Percentiles rank a stretch among this genome's conserved stretches.
Conservation (phyloP, 2,888 invertebrate genomes). For the Heteromyza rotundicornis region DNA sequence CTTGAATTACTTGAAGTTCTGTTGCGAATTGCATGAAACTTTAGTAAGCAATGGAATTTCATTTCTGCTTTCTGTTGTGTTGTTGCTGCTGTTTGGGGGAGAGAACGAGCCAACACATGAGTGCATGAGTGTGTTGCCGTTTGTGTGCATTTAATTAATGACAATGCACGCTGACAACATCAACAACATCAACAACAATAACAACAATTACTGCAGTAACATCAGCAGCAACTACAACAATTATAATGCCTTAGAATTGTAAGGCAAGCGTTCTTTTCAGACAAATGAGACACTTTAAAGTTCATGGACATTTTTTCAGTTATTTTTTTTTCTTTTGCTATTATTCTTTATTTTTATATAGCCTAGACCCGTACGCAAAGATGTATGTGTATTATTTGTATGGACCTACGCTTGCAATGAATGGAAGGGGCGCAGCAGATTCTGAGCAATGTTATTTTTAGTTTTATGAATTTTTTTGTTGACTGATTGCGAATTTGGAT, state of each 20-base stretch:
- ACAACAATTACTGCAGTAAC: conserved; percentile 18
- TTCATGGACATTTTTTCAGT: conserved; percentile 4
- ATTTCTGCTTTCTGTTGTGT: too few relatives aligned
- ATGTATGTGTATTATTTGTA: too few relatives aligned
- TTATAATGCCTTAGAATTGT: background rate
- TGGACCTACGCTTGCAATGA: too few relatives aligned
- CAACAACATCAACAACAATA: conserved; percentile 37
- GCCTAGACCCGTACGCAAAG: too few relatives aligned
- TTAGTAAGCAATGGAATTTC: background rate
- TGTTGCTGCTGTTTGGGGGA: too few relatives aligned
- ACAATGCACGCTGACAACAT: conserved; percentile 40
- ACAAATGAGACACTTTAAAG: conserved; percentile 3
- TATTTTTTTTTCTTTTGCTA: too few relatives aligned
- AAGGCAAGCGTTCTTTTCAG: background rate
- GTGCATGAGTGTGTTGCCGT: conserved; percentile 29
- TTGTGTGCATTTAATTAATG: conserved; percentile 40
- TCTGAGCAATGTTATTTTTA: too few relatives aligned
- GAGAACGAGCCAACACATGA: conserved; percentile 39
- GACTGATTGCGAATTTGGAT: too few relatives aligned
- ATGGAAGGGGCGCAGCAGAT: too few relatives aligned
- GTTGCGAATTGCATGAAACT: background rate
- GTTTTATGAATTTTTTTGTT: too few relatives aligned
- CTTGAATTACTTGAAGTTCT: background rate
- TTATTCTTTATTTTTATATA: too few relatives aligned
- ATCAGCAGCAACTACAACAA: conserved; percentile 4